Evolutionary conservation across 2,888 invertebrate genomes (phyloP).

Genomic region (Zygaena filipendulae): DNA sequence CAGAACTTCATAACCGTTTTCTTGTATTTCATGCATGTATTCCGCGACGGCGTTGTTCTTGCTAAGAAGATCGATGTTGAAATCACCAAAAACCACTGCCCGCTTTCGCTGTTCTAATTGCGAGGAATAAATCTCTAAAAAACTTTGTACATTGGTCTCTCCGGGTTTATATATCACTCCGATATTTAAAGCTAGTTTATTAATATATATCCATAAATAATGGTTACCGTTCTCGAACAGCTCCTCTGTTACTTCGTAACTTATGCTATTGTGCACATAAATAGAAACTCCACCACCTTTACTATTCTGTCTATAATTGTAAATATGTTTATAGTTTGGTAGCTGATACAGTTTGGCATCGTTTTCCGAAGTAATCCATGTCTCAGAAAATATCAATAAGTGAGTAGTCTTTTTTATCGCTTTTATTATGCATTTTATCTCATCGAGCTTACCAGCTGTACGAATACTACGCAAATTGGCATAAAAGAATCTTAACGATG

Average conservation of each 20-base stretch:
- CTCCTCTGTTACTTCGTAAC: slow-evolving; percentile 15
- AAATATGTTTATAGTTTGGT: slow-evolving; percentile 12
- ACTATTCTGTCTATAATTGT: slow-evolving; percentile 15
- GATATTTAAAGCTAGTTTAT: slow-evolving; percentile 14
- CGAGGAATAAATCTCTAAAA: slow-evolving; percentile 9
- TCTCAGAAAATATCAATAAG: slow-evolving; percentile 16
- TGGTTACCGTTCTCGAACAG: slow-evolving; percentile 16
- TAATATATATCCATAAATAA: slow-evolving; percentile 18
- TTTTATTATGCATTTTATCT: slow-evolving; percentile 15
- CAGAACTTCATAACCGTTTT: slow-evolving; percentile 9
- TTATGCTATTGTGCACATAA: slow-evolving; percentile 18
- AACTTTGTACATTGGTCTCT: slow-evolving; percentile 9
- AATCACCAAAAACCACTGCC: slow-evolving; percentile 13
- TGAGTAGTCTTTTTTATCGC: slow-evolving; percentile 7
- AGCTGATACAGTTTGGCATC: slow-evolving; percentile 12
- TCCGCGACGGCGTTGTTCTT: slow-evolving; percentile 1
- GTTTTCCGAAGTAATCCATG: slow-evolving; percentile 16
- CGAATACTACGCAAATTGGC: slow-evolving; percentile 19
- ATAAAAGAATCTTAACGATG: slow-evolving; percentile 17
- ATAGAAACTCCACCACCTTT: slow-evolving; percentile 21
- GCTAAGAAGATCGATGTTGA: slow-evolving; percentile 9
- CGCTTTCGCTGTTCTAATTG: slow-evolving; percentile 10
- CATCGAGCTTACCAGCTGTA: slow-evolving; percentile 16
- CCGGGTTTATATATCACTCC: slow-evolving; percentile 13
- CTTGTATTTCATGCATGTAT: slow-evolving; percentile 7